A percentile compares a stretch with the other conserved stretches of the same genome.
phyloP scores from a whole-genome alignment of 2,888 invertebrate genomes.

The Danaus chrysippus region DNA sequence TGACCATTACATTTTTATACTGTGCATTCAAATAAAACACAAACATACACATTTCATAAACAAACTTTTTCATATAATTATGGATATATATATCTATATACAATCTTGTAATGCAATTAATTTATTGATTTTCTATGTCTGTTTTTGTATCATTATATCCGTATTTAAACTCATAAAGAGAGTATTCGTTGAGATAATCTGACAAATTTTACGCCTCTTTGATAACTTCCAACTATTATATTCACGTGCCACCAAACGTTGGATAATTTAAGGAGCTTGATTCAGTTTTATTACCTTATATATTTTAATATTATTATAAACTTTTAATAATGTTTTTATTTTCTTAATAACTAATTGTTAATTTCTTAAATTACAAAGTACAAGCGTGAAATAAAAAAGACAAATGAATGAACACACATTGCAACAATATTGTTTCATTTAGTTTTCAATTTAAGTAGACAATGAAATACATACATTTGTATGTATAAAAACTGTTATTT shows the following conservation, averaged over 20 bases:
- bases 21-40: no score
- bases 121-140: constrained; percentile 8
- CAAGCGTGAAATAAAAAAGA: no score
- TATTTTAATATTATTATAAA: background rate
- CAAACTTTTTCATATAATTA: no score
- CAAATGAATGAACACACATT: no score
- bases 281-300: background rate
- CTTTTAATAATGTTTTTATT: background rate
- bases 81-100: no score
- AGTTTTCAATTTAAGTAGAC: no score
- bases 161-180: constrained; percentile 46
- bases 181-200: constrained; percentile 59
- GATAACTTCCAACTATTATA: constrained; percentile 48
- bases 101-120: background rate
- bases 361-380: background rate
- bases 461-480: no score
- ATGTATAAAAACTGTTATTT: no score
- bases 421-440: no score
- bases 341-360: background rate
- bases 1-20: no score
- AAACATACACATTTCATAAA: no score
- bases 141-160: constrained; percentile 40
- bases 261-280: constrained; percentile 17
- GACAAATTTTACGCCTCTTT: constrained; percentile 64
- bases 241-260: constrained; percentile 27